A percentile compares a stretch with the other conserved stretches of the same genome.
These are phyloP conservation scores for Habrosyne pyritoides DNA, from an alignment of 2,888 invertebrate species.

Conservation along the genomic window DNA sequence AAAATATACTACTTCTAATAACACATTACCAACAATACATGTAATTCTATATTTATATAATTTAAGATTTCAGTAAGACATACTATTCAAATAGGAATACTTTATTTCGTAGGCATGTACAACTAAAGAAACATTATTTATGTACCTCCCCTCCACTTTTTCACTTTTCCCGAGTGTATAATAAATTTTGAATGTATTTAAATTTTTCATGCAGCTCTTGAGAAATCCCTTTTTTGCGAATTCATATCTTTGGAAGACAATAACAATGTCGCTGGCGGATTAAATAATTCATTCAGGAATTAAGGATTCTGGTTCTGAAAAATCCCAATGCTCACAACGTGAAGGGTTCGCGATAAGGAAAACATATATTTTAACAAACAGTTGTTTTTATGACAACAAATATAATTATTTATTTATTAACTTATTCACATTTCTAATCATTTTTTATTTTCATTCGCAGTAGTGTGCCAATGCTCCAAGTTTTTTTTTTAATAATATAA, in stretches of 20 bases:
- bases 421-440: no score
- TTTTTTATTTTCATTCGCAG: no score
- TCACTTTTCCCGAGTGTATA: neutral
- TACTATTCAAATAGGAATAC: neutral
- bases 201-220: constrained; percentile 17
- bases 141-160: neutral
- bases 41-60: no score
- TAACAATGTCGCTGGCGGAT: neutral
- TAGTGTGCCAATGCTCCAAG: no score
- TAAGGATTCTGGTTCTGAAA: neutral
- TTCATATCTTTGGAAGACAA: neutral
- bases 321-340: neutral
- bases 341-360: constrained; percentile 11
- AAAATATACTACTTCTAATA: no score
- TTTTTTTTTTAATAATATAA: no score
- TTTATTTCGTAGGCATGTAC: no score
- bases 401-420: no score
- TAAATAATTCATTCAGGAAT: neutral
- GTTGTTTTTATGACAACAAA: no score
- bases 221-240: constrained; percentile 10
- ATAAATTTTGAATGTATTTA: constrained; percentile 19
- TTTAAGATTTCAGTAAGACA: neutral
- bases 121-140: neutral
- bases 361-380: neutral
- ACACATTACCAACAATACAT: no score